These are phyloP conservation scores for Selene dorsalis DNA, from an alignment of 2,797 vertebrate species.

Conservation along the genomic window DNA sequence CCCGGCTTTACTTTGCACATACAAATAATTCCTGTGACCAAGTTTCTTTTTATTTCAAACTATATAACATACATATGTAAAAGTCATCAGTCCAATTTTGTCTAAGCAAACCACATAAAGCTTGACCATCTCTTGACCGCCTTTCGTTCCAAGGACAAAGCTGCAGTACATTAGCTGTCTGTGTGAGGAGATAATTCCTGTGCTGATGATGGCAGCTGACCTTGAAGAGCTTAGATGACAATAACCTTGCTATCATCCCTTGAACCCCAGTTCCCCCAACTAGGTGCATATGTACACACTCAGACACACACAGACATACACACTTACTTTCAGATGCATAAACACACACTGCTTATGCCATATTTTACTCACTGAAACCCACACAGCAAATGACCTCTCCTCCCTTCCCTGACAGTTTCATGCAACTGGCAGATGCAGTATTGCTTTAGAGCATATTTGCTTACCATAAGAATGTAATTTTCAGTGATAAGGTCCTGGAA, in stretches of 20 bases:
- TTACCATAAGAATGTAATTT: slow-evolving; percentile 88
- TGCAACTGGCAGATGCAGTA: slow-evolving; percentile 78
- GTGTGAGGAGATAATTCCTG: slow-evolving; percentile 75
- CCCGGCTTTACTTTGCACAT: not conserved
- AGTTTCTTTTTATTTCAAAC: not conserved
- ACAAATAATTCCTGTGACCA: not conserved
- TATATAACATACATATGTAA: slow-evolving; percentile 29
- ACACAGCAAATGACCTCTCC: slow-evolving; percentile 75
- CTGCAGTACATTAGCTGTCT: slow-evolving; percentile 65
- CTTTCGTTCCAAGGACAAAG: slow-evolving; percentile 66
- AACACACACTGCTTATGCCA: slow-evolving; percentile 31
- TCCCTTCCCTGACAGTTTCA: slow-evolving; percentile 74
- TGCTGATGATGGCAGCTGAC: slow-evolving; percentile 72
- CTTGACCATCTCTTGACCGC: slow-evolving; percentile 52
- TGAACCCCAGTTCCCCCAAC: slow-evolving; percentile 58
- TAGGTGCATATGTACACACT: slow-evolving; percentile 13
- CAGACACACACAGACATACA: slow-evolving; percentile 14
- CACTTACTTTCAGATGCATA: slow-evolving; percentile 13
- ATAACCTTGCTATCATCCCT: slow-evolving; percentile 70
- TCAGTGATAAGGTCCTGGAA: slow-evolving; percentile 83
- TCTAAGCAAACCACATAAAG: slow-evolving; percentile 28
- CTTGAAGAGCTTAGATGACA: slow-evolving; percentile 74
- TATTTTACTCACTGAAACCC: slow-evolving; percentile 70
- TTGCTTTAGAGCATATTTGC: slow-evolving; percentile 84
- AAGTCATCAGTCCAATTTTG: slow-evolving; percentile 34